These are phyloP conservation scores for Beris chalybata DNA, from an alignment of 2,888 invertebrate species.

Conservation along the genomic window DNA sequence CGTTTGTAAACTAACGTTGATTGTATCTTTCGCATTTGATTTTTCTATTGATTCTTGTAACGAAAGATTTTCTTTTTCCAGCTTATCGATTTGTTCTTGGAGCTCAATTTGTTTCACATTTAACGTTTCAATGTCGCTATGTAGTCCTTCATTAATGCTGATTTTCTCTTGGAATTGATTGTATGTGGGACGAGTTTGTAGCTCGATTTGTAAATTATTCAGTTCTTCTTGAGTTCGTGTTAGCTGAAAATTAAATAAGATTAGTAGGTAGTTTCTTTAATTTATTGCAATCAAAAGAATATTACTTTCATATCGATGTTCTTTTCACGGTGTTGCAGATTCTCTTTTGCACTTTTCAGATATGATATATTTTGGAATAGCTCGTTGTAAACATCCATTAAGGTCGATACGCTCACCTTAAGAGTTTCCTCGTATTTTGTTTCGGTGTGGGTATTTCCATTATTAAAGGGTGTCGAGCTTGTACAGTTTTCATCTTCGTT, in stretches of 20 bases:
- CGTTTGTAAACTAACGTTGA: constrained; percentile 15
- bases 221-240: constrained; percentile 35
- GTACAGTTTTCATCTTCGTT: constrained; percentile 36
- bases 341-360: constrained; percentile 22
- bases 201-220: constrained; percentile 37
- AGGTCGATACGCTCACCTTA: constrained; percentile 27
- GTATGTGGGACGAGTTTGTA: constrained; percentile 38
- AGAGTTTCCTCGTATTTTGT: constrained; percentile 30
- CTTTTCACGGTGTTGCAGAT: constrained; percentile 22
- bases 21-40: background rate
- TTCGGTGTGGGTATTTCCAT: constrained; percentile 41
- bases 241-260: constrained; percentile 26
- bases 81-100: constrained; percentile 47
- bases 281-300: constrained; percentile 5
- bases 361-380: constrained; percentile 20
- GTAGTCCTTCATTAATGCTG: constrained; percentile 37
- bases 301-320: constrained; percentile 14
- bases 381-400: constrained; percentile 38
- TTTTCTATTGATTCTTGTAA: constrained; percentile 5
- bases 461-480: constrained; percentile 39
- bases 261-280: constrained; percentile 13
- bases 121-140: constrained; percentile 23
- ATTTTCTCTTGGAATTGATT: constrained; percentile 38
- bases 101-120: constrained; percentile 19
- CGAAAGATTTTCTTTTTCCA: constrained; percentile 48